Percentiles rank a stretch among this genome's conserved stretches.
Conservation (phyloP, 2,888 invertebrate genomes). For the Sminthurinus aureus region DNA sequence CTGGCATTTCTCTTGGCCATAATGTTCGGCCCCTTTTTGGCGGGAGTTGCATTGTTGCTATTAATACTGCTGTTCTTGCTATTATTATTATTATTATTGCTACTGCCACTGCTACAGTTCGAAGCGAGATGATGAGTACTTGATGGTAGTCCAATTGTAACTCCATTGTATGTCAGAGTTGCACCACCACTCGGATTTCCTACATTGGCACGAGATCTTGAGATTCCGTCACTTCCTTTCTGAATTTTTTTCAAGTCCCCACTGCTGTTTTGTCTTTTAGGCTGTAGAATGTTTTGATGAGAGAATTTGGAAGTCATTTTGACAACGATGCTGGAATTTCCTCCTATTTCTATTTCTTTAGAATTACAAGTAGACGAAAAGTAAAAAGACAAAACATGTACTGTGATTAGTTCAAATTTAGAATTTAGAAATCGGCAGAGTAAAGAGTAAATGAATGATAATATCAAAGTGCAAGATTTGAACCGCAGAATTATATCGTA, state of each 20-base stretch:
- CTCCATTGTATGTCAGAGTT: conserved; percentile 33
- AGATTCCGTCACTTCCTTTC: not conserved
- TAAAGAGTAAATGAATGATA: too few species aligned
- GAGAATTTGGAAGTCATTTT: conserved; percentile 35
- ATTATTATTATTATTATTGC: not conserved
- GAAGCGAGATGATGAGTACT: not conserved
- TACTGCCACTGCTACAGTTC: not conserved
- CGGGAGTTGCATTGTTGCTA: conserved; percentile 8
- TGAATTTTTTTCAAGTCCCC: conserved; percentile 6
- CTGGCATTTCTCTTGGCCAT: conserved; percentile 91
- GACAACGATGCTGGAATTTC: not conserved
- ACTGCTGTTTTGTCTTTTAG: conserved; percentile 19
- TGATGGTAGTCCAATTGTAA: conserved; percentile 30
- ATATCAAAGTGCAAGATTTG: not conserved
- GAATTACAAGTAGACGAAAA: not conserved
- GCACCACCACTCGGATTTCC: not conserved
- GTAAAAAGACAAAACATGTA: too few species aligned
- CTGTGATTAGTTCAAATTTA: too few species aligned
- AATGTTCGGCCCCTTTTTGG: conserved; percentile 62
- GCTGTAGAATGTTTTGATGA: conserved; percentile 39
- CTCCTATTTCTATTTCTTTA: too few species aligned
- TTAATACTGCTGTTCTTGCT: not conserved
- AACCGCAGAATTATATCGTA: not conserved
- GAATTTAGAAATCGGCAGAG: too few species aligned
- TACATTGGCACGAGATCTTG: not conserved